Conservation (phyloP, 2,113 vertebrate genomes). For the Ciconia maguari region DNA sequence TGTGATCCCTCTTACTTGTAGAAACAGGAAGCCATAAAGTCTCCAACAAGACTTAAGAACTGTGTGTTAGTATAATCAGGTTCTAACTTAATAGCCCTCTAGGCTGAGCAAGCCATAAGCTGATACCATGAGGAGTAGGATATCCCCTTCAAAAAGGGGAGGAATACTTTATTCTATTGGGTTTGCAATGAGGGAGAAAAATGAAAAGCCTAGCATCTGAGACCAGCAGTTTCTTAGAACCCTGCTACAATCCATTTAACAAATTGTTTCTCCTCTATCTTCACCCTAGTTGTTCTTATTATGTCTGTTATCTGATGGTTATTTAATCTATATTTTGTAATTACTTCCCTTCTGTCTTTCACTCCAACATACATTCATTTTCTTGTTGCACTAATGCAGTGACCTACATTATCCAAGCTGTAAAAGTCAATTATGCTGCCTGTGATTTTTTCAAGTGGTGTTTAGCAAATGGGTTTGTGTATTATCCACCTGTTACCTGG, state of each 20-base stretch:
- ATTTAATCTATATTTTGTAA: slow-evolving; percentile 72
- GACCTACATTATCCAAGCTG: slow-evolving; percentile 66
- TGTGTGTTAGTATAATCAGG: neutral
- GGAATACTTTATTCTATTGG: neutral
- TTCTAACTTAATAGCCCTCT: neutral
- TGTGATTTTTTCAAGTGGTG: slow-evolving; percentile 62
- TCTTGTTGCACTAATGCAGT: slow-evolving; percentile 34
- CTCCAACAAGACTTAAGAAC: neutral
- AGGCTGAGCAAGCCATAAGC: neutral
- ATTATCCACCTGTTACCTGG: neutral
- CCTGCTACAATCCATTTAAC: slow-evolving; percentile 23
- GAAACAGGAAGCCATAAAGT: too few species aligned
- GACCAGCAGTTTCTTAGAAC: neutral
- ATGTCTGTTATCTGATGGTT: slow-evolving; percentile 67
- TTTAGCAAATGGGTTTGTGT: slow-evolving; percentile 33
- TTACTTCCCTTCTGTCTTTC: slow-evolving; percentile 70
- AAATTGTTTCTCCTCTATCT: slow-evolving; percentile 55
- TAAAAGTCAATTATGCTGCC: slow-evolving; percentile 56
- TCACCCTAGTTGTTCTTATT: slow-evolving; percentile 39
- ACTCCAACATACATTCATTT: slow-evolving; percentile 44
- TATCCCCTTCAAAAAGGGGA: neutral
- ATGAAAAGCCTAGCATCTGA: neutral
- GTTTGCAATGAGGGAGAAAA: neutral
- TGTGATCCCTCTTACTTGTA: neutral
- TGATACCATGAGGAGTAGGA: neutral